Conservation (phyloP, 2,797 vertebrate species). For the Synaphobranchus kaupii region DNA sequence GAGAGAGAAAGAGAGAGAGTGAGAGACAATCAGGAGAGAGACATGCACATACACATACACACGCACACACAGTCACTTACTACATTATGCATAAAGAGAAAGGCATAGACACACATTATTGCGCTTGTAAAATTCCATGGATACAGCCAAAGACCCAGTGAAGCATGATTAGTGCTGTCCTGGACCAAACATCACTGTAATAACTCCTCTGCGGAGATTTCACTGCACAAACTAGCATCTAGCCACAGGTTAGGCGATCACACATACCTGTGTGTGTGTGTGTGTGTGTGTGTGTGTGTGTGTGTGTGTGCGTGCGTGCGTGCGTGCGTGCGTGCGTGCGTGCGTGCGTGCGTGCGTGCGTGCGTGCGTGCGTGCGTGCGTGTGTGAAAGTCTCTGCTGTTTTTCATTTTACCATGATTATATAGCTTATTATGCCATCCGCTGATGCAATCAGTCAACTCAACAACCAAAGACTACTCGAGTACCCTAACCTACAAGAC, state of each 20-base stretch:
- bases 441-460: no score
- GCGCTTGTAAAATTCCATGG: not conserved
- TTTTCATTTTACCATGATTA: no score
- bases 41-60: not conserved
- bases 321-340: not conserved
- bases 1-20: not conserved
- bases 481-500: no score
- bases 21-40: not conserved
- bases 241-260: not conserved
- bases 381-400: not conserved
- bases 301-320: not conserved
- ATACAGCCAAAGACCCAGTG: not conserved
- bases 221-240: no score
- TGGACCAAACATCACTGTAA: not conserved
- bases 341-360: not conserved
- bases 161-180: not conserved
- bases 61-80: not conserved
- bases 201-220: not conserved
- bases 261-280: not conserved
- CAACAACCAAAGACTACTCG: no score
- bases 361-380: not conserved
- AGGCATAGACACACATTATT: not conserved
- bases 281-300: not conserved
- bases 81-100: not conserved
- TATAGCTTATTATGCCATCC: no score